Conservation (phyloP, 1,140 invertebrate species). For the Neodiprion fabricii region DNA sequence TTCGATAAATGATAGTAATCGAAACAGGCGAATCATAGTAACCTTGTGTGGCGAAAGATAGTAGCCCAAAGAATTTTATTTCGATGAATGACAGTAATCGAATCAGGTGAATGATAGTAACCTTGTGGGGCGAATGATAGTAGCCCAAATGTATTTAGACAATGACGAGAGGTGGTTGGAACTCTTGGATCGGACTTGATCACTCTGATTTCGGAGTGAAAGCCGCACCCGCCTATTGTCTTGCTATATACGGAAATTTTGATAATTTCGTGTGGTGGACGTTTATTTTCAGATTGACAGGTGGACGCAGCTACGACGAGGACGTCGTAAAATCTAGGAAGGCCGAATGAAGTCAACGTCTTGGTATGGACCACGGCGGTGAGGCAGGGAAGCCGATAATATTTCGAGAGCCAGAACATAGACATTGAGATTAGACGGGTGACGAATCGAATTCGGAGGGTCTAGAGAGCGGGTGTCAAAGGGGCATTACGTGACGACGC, state of each 20-base stretch:
- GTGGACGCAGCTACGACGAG: conserved; percentile 3
- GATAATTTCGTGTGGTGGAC: not conserved
- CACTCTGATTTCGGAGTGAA: conserved; percentile 13
- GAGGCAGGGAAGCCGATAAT: no score
- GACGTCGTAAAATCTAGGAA: conserved; percentile 18
- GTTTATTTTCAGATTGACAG: conserved; percentile 12
- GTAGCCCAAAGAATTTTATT: not conserved
- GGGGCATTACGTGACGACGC: no score
- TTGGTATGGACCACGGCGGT: no score
- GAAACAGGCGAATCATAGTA: not conserved
- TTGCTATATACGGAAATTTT: not conserved
- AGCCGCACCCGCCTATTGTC: not conserved
- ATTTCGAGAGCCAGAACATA: no score
- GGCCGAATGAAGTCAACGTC: conserved; percentile 23
- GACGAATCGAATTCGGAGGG: no score
- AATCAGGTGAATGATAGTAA: conserved; percentile 16
- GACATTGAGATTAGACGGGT: no score
- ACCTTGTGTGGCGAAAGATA: not conserved
- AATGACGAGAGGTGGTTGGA: conserved; percentile 12
- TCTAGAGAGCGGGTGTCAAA: no score
- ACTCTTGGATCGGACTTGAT: conserved; percentile 8
- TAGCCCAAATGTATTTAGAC: conserved; percentile 5
- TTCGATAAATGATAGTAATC: not conserved
- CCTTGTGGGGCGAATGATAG: conserved; percentile 10
- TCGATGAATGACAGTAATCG: conserved; percentile 14